Conservation (phyloP, 2,888 invertebrate genomes). For the Heteropelma amictum region DNA sequence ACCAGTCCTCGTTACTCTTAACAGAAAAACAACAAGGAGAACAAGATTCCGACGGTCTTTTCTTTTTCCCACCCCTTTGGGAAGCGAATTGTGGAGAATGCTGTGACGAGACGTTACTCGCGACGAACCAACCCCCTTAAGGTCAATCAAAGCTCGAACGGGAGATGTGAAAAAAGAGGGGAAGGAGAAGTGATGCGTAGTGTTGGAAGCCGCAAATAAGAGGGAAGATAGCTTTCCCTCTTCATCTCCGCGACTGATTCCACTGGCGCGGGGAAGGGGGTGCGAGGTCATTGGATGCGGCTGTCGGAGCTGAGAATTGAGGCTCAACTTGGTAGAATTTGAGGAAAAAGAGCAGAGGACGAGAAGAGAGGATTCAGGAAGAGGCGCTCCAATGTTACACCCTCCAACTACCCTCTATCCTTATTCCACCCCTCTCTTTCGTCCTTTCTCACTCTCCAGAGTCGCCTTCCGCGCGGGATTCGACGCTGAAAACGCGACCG, state of each 20-base stretch:
- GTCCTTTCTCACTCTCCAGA: slow-evolving; percentile 54
- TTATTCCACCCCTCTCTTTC: slow-evolving; percentile 51
- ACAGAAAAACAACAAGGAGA: too few species aligned
- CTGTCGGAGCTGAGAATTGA: slow-evolving; percentile 54
- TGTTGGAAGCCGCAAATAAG: too few species aligned
- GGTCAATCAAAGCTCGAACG: too few species aligned
- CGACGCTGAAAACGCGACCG: slow-evolving; percentile 70
- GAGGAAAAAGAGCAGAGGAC: background rate
- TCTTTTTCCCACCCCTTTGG: too few species aligned
- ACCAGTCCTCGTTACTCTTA: too few species aligned
- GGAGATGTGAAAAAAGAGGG: background rate
- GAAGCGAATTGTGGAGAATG: too few species aligned
- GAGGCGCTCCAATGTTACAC: slow-evolving; percentile 41
- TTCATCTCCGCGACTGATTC: background rate
- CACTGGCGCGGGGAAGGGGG: background rate
- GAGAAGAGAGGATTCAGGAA: slow-evolving; percentile 53
- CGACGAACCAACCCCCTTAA: too few species aligned
- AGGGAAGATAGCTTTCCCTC: background rate
- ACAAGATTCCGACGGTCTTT: too few species aligned
- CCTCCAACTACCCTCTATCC: slow-evolving; percentile 51
- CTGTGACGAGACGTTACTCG: too few species aligned
- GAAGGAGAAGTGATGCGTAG: too few species aligned
- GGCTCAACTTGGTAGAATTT: slow-evolving; percentile 41
- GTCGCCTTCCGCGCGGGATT: slow-evolving; percentile 64
- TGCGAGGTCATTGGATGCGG: slow-evolving; percentile 5